Conservation (phyloP, 2,888 invertebrate genomes). For the Drosophila eohydei region DNA sequence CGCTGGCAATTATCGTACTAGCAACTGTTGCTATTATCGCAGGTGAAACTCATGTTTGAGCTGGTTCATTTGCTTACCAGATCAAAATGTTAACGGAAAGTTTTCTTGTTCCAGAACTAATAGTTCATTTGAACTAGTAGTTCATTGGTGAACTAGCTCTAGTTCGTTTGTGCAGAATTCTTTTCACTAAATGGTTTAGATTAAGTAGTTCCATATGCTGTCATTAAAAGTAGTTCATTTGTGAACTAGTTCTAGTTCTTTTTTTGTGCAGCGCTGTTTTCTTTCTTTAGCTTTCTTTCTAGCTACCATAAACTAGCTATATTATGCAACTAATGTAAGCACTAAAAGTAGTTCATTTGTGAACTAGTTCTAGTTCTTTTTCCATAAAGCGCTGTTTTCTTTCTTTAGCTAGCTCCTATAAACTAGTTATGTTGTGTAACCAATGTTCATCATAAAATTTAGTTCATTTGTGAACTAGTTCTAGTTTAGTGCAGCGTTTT, state of each 20-base stretch:
- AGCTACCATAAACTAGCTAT: too few relatives aligned
- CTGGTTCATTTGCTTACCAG: background rate
- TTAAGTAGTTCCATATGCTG: background rate
- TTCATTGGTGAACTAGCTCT: background rate
- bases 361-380: conserved; percentile 1
- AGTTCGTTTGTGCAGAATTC: background rate
- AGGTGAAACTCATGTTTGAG: too few relatives aligned
- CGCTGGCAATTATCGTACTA: too few relatives aligned
- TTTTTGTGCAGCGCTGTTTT: too few relatives aligned
- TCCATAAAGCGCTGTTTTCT: background rate
- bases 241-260: too few relatives aligned
- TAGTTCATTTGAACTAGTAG: background rate
- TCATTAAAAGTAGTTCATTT: too few relatives aligned
- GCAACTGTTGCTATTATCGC: background rate
- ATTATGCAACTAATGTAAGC: too few relatives aligned
- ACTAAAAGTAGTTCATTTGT: background rate
- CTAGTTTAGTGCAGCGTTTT: background rate
- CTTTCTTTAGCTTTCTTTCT: too few relatives aligned
- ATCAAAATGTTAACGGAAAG: background rate
- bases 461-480: background rate
- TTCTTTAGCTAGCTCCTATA: too few relatives aligned
- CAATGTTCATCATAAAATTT: background rate
- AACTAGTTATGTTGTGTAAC: too few relatives aligned
- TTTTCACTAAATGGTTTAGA: background rate
- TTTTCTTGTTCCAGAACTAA: background rate